phyloP scores from a whole-genome alignment of 2,888 invertebrate genomes.

The Amblyjoppa fuscipennis region DNA sequence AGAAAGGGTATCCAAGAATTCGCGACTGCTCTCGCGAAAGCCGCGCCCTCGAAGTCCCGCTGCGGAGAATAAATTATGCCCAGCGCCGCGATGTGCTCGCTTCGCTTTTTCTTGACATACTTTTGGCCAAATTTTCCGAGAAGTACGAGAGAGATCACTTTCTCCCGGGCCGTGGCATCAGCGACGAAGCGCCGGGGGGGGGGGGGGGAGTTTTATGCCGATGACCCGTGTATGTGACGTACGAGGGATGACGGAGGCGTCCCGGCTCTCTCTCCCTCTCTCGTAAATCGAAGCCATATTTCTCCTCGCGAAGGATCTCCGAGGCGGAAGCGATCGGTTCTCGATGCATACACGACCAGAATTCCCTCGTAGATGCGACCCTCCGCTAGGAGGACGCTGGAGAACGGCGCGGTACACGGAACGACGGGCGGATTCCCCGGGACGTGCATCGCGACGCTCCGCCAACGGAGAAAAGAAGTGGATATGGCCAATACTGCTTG shows the following conservation, averaged over 20 bases:
- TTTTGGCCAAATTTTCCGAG: background rate
- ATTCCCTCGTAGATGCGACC: constrained; percentile 24
- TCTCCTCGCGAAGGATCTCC: constrained; percentile 55
- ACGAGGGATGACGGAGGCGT: constrained; percentile 33
- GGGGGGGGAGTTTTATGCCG: constrained; percentile 41
- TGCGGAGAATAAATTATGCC: background rate
- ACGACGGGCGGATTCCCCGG: constrained; percentile 8
- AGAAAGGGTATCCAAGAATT: background rate
- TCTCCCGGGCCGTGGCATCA: background rate
- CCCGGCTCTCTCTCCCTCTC: constrained; percentile 10
- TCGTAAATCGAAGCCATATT: constrained; percentile 61
- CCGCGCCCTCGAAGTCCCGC: background rate
- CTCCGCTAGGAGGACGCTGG: background rate
- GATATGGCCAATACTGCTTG: constrained; percentile 33
- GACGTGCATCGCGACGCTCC: constrained; percentile 21
- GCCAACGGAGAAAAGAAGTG: constrained; percentile 12
- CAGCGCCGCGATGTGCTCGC: background rate
- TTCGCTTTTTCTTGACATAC: background rate
- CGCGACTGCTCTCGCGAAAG: background rate
- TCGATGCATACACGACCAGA: constrained; percentile 45
- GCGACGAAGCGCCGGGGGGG: background rate
- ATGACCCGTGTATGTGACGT: constrained; percentile 50
- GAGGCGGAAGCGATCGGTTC: constrained; percentile 53
- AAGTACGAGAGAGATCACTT: constrained; percentile 22
- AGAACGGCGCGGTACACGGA: constrained; percentile 27